phyloP scores from a whole-genome alignment of 2,797 vertebrate species.

The Gallinago solitaria region DNA sequence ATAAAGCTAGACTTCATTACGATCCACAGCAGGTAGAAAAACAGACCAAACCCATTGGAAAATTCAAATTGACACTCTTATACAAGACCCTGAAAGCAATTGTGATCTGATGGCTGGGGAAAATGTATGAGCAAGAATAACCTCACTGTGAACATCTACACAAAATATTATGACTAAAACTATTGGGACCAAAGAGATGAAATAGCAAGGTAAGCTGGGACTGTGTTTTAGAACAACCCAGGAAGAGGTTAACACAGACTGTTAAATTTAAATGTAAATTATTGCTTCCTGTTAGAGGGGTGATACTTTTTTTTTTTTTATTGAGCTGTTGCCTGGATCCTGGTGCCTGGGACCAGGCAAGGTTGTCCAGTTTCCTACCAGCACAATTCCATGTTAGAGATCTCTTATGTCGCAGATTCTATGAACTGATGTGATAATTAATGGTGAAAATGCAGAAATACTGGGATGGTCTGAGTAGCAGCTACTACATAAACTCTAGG shows the following conservation, averaged over 20 bases:
- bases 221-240: background rate
- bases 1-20: background rate
- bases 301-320: background rate
- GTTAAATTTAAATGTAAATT: slow-evolving; percentile 7
- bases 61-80: background rate
- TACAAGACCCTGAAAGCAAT: background rate
- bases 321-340: background rate
- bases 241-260: background rate
- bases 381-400: background rate
- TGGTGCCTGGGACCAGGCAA: background rate
- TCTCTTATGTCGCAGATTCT: background rate
- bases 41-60: background rate
- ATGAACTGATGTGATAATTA: background rate
- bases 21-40: slow-evolving; percentile 7
- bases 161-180: background rate
- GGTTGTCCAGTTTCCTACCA: background rate
- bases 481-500: background rate
- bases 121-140: background rate
- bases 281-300: background rate
- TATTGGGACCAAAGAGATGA: background rate
- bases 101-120: background rate
- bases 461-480: background rate
- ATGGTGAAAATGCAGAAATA: background rate
- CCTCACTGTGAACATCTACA: background rate
- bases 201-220: background rate